Conservation (phyloP, 2,797 vertebrate species). For the Delichon dasypus region DNA sequence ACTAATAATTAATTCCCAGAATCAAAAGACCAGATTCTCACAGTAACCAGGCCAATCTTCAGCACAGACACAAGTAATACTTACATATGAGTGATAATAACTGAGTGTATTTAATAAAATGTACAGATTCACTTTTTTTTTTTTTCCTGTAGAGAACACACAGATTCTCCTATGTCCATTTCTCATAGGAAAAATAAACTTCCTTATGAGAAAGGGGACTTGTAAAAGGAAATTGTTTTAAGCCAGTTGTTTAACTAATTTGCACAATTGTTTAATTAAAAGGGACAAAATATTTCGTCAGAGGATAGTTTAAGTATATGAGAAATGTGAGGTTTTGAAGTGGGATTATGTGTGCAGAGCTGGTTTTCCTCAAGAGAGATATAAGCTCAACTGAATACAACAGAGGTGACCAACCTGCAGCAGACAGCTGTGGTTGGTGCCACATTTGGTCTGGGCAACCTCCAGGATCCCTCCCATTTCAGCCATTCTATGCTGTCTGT, state of each 20-base stretch:
- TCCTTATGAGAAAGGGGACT: neutral
- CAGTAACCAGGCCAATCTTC: neutral
- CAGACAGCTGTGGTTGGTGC: neutral
- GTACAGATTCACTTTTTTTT: neutral
- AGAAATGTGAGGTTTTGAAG: neutral
- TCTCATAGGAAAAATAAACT: neutral
- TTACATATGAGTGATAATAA: neutral
- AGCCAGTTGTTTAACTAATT: neutral
- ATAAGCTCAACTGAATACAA: neutral
- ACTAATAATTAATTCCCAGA: neutral
- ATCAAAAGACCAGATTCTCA: neutral
- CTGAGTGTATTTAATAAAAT: neutral
- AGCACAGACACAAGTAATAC: neutral
- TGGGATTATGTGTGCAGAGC: neutral
- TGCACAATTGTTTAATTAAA: neutral
- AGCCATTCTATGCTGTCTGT: neutral
- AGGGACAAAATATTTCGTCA: neutral
- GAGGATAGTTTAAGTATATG: neutral
- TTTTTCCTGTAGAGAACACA: neutral
- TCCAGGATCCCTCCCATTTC: neutral
- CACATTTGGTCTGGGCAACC: rapidly evolving
- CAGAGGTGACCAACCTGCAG: neutral
- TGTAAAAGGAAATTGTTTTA: neutral
- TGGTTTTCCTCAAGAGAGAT: neutral
- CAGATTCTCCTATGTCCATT: neutral